These are phyloP conservation scores for Ametastegia equiseti DNA, from an alignment of 2,888 invertebrate genomes.

Conservation along the genomic window DNA sequence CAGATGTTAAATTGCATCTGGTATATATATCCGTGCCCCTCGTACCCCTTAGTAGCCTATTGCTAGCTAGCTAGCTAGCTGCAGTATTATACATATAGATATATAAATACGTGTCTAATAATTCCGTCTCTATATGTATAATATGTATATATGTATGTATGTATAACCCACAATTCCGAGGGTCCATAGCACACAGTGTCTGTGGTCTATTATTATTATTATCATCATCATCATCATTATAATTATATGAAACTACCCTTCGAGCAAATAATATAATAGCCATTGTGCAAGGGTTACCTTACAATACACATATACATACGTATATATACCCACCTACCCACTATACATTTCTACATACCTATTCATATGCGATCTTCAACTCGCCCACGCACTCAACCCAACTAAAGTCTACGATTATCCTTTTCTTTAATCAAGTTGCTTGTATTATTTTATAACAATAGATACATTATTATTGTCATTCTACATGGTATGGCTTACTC, in stretches of 20 bases:
- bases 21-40: conserved; percentile 21
- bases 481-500: too few relatives aligned
- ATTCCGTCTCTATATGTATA: conserved; percentile 1
- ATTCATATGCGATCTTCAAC: conserved; percentile 20
- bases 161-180: conserved; percentile 39
- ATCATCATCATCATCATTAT: conserved; percentile 34
- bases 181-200: conserved; percentile 32
- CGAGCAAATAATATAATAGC: conserved; percentile 43
- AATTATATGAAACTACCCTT: conserved; percentile 33
- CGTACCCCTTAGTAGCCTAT: conserved; percentile 23
- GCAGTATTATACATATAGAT: not conserved
- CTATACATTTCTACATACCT: not conserved
- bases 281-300: conserved; percentile 47
- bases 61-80: not conserved
- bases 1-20: conserved; percentile 48
- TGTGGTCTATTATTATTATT: conserved; percentile 43
- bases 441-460: not conserved
- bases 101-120: conserved; percentile 21
- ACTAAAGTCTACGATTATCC: not conserved
- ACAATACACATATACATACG: not conserved
- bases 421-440: not conserved
- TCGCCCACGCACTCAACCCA: not conserved
- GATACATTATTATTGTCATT: too few relatives aligned
- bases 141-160: not conserved
- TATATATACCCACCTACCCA: too few relatives aligned